A percentile compares a stretch with the other conserved stretches of the same genome.
These are phyloP conservation scores for Ctenosaura bakeri DNA, from an alignment of 2,797 vertebrate genomes.

Conservation along the genomic window DNA sequence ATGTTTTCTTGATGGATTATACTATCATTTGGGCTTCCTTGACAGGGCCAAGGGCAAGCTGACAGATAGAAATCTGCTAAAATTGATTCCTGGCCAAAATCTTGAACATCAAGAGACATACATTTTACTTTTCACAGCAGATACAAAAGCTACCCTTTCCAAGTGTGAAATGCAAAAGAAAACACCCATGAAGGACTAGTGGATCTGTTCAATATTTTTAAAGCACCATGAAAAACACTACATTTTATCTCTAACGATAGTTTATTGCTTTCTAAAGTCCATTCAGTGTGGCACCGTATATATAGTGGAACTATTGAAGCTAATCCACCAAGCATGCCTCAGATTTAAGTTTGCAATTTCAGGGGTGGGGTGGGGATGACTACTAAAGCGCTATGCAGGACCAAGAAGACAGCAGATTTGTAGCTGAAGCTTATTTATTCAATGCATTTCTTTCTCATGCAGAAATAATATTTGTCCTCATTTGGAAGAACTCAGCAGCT, in stretches of 20 bases:
- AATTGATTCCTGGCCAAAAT: constrained; percentile 70
- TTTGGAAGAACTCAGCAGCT: not conserved
- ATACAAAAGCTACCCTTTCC: constrained; percentile 29
- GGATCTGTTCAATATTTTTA: constrained; percentile 39
- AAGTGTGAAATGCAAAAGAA: constrained; percentile 41
- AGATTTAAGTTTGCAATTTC: not conserved
- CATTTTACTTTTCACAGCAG: constrained; percentile 57
- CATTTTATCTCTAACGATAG: constrained; percentile 48
- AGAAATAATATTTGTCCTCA: not conserved
- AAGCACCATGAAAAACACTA: constrained; percentile 26
- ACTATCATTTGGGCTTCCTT: constrained; percentile 66
- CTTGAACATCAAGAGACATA: constrained; percentile 63
- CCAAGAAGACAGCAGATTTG: constrained; percentile 4
- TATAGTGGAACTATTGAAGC: not conserved
- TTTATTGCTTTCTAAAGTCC: constrained; percentile 30
- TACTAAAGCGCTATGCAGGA: not conserved
- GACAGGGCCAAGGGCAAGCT: constrained; percentile 68
- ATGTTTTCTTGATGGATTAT: constrained; percentile 64
- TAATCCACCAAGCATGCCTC: constrained; percentile 10
- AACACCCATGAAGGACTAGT: constrained; percentile 42
- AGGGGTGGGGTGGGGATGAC: not conserved
- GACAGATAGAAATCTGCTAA: constrained; percentile 69
- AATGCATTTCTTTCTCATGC: not conserved
- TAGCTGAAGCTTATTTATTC: not conserved
- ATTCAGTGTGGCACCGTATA: constrained; percentile 14